phyloP scores from a whole-genome alignment of 2,888 invertebrate genomes.

The Platerodrilus igneus region DNA sequence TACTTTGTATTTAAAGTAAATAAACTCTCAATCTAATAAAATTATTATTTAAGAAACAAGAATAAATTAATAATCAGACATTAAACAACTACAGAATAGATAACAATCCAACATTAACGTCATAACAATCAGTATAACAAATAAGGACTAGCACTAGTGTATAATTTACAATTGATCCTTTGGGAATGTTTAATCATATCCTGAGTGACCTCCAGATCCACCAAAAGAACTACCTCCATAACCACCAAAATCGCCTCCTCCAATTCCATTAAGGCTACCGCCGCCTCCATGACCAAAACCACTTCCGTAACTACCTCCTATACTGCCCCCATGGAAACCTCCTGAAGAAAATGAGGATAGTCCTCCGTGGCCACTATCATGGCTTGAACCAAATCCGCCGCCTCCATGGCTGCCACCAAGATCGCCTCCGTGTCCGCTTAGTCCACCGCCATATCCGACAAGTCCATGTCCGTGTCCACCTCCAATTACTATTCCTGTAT shows the following conservation, averaged over 20 bases:
- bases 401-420: constrained; percentile 27
- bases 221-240: constrained; percentile 15
- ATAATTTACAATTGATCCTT: constrained; percentile 24
- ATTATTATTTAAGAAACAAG: constrained; percentile 8
- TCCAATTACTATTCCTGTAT: constrained; percentile 35
- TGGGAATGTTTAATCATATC: constrained; percentile 31
- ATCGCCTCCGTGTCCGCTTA: constrained; percentile 44
- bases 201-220: constrained; percentile 30
- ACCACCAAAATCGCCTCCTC: constrained; percentile 11
- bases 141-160: constrained; percentile 28
- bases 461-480: constrained; percentile 32
- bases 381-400: constrained; percentile 43
- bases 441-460: constrained; percentile 42
- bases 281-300: constrained; percentile 31
- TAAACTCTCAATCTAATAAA: not conserved
- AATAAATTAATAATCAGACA: constrained; percentile 10
- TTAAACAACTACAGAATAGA: constrained; percentile 4
- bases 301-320: constrained; percentile 32
- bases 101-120: constrained; percentile 8
- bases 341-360: no score
- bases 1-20: not conserved
- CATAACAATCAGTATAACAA: constrained; percentile 12
- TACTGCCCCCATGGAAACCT: constrained; percentile 37
- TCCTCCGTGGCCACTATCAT: constrained; percentile 31
- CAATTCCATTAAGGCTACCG: constrained; percentile 18